These are phyloP conservation scores for Heliconius sara DNA, from an alignment of 2,888 invertebrate genomes.

Conservation along the genomic window DNA sequence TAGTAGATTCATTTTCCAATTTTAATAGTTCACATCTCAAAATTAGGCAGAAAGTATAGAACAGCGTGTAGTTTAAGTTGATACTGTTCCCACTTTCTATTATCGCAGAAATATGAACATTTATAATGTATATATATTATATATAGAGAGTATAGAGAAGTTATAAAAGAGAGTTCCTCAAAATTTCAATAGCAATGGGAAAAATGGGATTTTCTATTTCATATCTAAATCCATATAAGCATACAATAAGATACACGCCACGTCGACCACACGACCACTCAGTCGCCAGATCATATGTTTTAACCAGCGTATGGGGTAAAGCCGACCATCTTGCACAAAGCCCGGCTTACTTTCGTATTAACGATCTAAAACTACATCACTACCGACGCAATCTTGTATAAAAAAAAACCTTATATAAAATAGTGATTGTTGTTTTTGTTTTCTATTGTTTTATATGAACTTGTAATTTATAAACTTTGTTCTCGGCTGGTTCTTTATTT, in stretches of 20 bases:
- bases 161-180: background rate
- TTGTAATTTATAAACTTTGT: background rate
- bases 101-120: too few relatives aligned
- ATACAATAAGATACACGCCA: background rate
- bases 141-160: too few relatives aligned
- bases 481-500: background rate
- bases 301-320: conserved; percentile 3
- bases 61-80: too few relatives aligned
- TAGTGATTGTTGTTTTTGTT: background rate
- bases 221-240: background rate
- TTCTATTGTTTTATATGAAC: conserved; percentile 1
- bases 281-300: background rate
- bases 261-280: background rate
- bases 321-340: conserved; percentile 12
- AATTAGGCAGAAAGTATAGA: too few relatives aligned
- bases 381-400: background rate
- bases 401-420: background rate
- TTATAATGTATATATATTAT: too few relatives aligned
- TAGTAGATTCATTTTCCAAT: too few relatives aligned
- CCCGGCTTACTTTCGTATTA: background rate
- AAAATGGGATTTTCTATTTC: background rate
- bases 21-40: too few relatives aligned
- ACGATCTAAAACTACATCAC: background rate
- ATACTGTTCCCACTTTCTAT: too few relatives aligned
- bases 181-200: background rate